These are phyloP conservation scores for Gephyroberyx darwinii DNA, from an alignment of 2,797 vertebrate species.

Conservation along the genomic window DNA sequence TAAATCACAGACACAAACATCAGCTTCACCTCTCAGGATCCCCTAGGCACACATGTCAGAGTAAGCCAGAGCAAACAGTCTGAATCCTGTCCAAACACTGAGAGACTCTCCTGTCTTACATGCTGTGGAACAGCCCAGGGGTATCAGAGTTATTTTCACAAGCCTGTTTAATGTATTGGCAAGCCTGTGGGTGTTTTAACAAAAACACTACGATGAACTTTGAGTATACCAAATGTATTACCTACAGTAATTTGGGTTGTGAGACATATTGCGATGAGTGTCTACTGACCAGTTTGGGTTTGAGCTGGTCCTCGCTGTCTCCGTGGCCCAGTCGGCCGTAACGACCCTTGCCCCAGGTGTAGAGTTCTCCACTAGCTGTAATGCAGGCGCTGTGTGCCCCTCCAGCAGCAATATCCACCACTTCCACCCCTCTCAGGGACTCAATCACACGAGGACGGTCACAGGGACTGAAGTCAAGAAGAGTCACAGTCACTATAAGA, in stretches of 20 bases:
- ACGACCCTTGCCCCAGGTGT: slow-evolving; percentile 98
- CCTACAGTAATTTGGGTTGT: not conserved
- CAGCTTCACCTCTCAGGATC: not conserved
- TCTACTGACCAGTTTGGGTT: slow-evolving; percentile 92
- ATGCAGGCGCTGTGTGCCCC: slow-evolving; percentile 98
- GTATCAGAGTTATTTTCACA: not conserved
- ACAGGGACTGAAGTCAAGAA: slow-evolving; percentile 85
- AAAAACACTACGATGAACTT: not conserved
- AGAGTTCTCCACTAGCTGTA: slow-evolving; percentile 94
- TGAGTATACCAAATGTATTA: not conserved
- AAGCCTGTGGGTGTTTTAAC: not conserved
- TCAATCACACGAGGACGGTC: slow-evolving; percentile 98
- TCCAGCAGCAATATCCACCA: slow-evolving; percentile 95
- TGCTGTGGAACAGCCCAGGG: not conserved
- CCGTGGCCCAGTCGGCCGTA: slow-evolving; percentile 96
- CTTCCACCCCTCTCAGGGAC: slow-evolving; percentile 94
- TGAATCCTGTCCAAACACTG: slow-evolving; percentile 11
- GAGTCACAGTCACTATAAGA: slow-evolving; percentile 28
- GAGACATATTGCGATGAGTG: not conserved
- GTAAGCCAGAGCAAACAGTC: not conserved
- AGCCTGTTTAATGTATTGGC: not conserved
- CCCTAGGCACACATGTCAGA: slow-evolving; percentile 1
- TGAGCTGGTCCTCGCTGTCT: slow-evolving; percentile 98
- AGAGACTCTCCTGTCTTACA: not conserved
- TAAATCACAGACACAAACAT: slow-evolving; percentile 23